phyloP scores from a whole-genome alignment of 2,888 invertebrate genomes.

The Hydrotaea diabolus region DNA sequence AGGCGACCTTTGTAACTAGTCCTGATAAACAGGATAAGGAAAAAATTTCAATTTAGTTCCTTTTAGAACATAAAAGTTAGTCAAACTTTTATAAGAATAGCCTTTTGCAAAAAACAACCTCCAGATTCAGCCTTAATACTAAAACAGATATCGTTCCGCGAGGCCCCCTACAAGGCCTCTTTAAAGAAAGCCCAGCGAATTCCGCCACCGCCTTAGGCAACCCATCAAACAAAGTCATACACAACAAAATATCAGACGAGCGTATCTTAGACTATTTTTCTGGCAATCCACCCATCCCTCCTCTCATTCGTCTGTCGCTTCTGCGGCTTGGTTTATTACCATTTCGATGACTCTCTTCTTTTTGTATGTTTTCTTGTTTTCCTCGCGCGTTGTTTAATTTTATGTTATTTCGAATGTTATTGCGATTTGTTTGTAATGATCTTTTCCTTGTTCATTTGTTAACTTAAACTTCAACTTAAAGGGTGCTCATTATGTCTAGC shows the following conservation, averaged over 20 bases:
- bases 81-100: too few species aligned
- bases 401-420: constrained; percentile 71
- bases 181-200: not conserved
- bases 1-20: too few species aligned
- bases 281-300: constrained; percentile 63
- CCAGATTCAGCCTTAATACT: too few species aligned
- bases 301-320: constrained; percentile 69
- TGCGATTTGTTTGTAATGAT: constrained; percentile 79
- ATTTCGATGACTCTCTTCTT: constrained; percentile 45
- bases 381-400: constrained; percentile 13
- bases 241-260: constrained; percentile 29
- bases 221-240: not conserved
- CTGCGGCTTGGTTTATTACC: constrained; percentile 12
- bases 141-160: too few species aligned
- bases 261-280: constrained; percentile 25
- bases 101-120: too few species aligned
- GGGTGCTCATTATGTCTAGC: constrained; percentile 63
- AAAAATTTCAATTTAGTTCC: too few species aligned
- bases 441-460: constrained; percentile 74
- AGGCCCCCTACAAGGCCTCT: not conserved
- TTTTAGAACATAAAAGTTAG: too few species aligned
- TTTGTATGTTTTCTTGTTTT: not conserved
- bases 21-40: too few species aligned
- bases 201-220: not conserved
- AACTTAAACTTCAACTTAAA: constrained; percentile 68